Base-by-base conservation (phyloP, 2,113 vertebrate species). In the Sapayoa aenigma region DNA sequence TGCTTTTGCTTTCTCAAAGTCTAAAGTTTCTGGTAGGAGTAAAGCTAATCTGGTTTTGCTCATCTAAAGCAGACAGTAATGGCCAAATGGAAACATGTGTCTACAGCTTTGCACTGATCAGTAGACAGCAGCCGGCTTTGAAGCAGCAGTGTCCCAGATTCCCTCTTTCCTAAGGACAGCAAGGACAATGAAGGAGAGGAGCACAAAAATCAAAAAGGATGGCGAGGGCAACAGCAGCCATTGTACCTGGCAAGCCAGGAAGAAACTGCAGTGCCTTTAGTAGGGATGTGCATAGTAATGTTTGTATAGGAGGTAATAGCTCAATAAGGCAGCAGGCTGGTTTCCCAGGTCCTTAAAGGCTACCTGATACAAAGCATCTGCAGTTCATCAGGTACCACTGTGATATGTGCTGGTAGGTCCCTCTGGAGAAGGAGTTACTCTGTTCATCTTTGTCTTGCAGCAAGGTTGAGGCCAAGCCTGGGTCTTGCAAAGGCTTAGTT, bases 221-320 rank as follows among this genome's bases (percentile, higher is more conserved):
- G 2, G 1, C 60, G 24, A 65, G 25, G 9, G 7, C 18, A 92
- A 53, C 20, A 58, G 23, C 30, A 93, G 56, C 41, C 50, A 20
- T 39, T 75, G 74, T 39, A 19, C 12, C 24, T 77, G 42, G 46
- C 5, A 55, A 86, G 31, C 22, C 50, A 55, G 31, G 56, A 75
- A 37, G 60, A 67, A 89, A 78, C 15, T 14, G 5, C 30, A 49
- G 5, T 41, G 74, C 10, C 42, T 85, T 55, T 85, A 55, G 16
- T 87, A 59, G 53, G 41, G 30, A 66, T 39, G 28, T 28, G 33
- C 46, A 72, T 86, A 63, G 93, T 39, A 71, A 63, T 81, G 76
- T 94, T 95, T 94, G n/a, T 80, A 74, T 50, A 94, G 90, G 58
- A 91, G 27, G 62, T 89, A 95, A 93, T 76, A 84, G 85, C 92